Percentiles rank a stretch among this genome's conserved stretches.
These are phyloP conservation scores for Octopus sinensis DNA, from an alignment of 1,140 invertebrate species.

Conservation along the genomic window DNA sequence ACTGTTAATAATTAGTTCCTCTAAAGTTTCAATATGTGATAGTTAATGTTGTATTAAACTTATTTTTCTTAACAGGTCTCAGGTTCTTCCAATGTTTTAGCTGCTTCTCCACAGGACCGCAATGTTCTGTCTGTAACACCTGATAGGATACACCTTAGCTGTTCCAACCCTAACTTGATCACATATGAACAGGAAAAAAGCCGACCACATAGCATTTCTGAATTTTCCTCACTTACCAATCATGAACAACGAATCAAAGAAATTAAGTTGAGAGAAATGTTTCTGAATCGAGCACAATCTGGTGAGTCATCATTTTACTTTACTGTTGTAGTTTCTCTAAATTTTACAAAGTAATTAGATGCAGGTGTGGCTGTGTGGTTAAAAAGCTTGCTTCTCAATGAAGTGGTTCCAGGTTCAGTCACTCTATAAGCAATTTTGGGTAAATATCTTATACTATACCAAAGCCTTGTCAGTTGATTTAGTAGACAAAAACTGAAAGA, in stretches of 20 bases:
- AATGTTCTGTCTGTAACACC: constrained; percentile 9
- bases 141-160: constrained; percentile 45
- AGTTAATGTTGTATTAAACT: background rate
- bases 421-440: too few relatives aligned
- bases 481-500: too few relatives aligned
- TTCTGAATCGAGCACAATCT: constrained; percentile 68
- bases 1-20: background rate
- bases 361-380: too few relatives aligned
- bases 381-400: too few relatives aligned
- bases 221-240: constrained; percentile 17
- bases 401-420: too few relatives aligned
- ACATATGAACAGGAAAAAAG: constrained; percentile 36
- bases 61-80: background rate
- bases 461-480: too few relatives aligned
- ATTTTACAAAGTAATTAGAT: too few relatives aligned
- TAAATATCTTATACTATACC: too few relatives aligned
- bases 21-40: background rate
- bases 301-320: constrained; percentile 34
- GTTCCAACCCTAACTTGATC: constrained; percentile 59
- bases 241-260: constrained; percentile 58
- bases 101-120: background rate
- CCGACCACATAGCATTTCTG: constrained; percentile 28
- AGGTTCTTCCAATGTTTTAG: constrained; percentile 11
- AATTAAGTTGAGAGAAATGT: constrained; percentile 68
- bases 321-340: too few relatives aligned